phyloP scores from a whole-genome alignment of 2,888 invertebrate species.

The Sussaba pulchella region DNA sequence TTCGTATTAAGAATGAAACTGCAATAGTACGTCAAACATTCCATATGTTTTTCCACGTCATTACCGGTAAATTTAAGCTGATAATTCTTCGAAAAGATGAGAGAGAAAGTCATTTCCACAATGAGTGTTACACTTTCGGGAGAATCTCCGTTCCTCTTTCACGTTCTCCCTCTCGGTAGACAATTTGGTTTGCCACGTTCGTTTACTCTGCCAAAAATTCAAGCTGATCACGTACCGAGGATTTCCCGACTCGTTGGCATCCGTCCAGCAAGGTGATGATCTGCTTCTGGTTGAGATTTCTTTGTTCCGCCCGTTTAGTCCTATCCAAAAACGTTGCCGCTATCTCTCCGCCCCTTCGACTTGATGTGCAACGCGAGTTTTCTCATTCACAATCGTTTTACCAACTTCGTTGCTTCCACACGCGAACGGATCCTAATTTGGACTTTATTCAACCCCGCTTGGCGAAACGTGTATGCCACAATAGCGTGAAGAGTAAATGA shows the following conservation, averaged over 20 bases:
- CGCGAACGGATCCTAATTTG: slow-evolving; percentile 15
- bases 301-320: slow-evolving; percentile 54
- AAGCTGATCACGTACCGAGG: slow-evolving; percentile 54
- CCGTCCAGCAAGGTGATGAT: slow-evolving; percentile 54
- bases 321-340: neutral
- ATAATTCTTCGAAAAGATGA: too few relatives aligned
- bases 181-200: slow-evolving; percentile 27
- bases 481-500: neutral
- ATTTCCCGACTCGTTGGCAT: slow-evolving; percentile 43
- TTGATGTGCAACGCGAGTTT: neutral
- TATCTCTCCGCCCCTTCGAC: neutral
- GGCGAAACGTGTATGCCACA: slow-evolving; percentile 2
- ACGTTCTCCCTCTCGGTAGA: neutral
- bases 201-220: slow-evolving; percentile 54
- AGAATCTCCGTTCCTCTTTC: neutral
- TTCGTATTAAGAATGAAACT: too few relatives aligned
- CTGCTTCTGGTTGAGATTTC: slow-evolving; percentile 55
- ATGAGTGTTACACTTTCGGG: slow-evolving; percentile 1
- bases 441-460: slow-evolving; percentile 4
- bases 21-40: too few relatives aligned
- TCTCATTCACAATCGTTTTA: neutral
- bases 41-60: too few relatives aligned
- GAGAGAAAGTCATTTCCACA: neutral
- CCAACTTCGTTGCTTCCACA: too few relatives aligned
- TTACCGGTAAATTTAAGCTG: too few relatives aligned